phyloP scores from a whole-genome alignment of 2,888 invertebrate species.

The Calephelis perditalis region DNA sequence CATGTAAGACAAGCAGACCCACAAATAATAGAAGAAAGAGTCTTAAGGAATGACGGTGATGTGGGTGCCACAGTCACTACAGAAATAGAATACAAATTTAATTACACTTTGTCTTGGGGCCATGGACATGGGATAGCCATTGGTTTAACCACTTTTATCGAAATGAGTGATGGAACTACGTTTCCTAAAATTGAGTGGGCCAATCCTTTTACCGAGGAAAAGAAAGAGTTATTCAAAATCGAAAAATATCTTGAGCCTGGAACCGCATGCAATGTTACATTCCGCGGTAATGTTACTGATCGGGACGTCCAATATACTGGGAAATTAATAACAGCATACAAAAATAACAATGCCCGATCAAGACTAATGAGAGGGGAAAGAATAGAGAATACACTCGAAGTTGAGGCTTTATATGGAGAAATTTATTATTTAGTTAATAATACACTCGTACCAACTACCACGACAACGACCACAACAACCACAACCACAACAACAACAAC shows the following conservation, averaged over 20 bases:
- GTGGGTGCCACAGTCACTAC: constrained; percentile 82
- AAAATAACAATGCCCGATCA: constrained; percentile 77
- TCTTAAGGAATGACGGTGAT: constrained; percentile 74
- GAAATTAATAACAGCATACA: constrained; percentile 83
- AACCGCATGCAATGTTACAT: constrained; percentile 89
- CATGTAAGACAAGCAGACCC: constrained; percentile 67
- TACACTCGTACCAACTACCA: constrained; percentile 87
- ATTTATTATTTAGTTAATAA: constrained; percentile 87
- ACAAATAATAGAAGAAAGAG: constrained; percentile 71
- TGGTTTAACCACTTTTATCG: constrained; percentile 82
- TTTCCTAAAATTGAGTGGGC: constrained; percentile 85
- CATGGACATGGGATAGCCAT: constrained; percentile 85
- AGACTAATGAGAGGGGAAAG: constrained; percentile 81
- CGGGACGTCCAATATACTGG: constrained; percentile 87
- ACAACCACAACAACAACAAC: constrained; percentile 80
- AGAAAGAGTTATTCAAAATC: constrained; percentile 77
- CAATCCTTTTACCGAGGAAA: constrained; percentile 71
- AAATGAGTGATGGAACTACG: constrained; percentile 74
- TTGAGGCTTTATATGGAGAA: constrained; percentile 85
- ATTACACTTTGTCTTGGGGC: constrained; percentile 87
- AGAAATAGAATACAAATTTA: constrained; percentile 84
- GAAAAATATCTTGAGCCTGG: constrained; percentile 85
- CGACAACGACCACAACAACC: constrained; percentile 77
- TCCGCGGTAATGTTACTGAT: constrained; percentile 84
- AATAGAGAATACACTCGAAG: constrained; percentile 83